Conservation (phyloP, 1,140 invertebrate species). For the Bombus sibiricus region DNA sequence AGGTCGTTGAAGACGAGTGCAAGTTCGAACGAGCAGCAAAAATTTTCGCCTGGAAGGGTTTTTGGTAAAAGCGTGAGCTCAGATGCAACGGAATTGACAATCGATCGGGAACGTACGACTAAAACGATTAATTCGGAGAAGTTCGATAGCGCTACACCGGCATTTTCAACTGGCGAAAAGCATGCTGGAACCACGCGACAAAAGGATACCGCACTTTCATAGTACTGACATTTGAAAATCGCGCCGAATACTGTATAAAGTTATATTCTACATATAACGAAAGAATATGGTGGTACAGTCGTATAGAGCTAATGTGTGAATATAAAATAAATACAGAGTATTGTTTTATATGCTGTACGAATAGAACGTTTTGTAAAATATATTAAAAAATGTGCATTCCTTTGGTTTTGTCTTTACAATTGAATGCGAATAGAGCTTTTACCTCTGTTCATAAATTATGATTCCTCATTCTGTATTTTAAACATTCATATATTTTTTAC, state of each 20-base stretch:
- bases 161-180: slow-evolving; percentile 32
- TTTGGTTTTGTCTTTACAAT: slow-evolving; percentile 10
- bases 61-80: slow-evolving; percentile 73
- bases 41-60: slow-evolving; percentile 65
- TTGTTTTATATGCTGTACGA: slow-evolving; percentile 84
- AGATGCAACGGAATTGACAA: slow-evolving; percentile 74
- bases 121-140: slow-evolving; percentile 72
- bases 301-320: slow-evolving; percentile 82
- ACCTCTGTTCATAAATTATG: neutral
- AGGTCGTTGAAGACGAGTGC: slow-evolving; percentile 31
- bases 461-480: neutral
- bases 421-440: neutral
- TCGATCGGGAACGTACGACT: slow-evolving; percentile 69
- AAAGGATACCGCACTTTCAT: slow-evolving; percentile 74
- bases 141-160: slow-evolving; percentile 65
- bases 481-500: too few species aligned
- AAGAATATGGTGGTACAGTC: slow-evolving; percentile 77
- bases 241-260: slow-evolving; percentile 80
- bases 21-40: slow-evolving; percentile 61
- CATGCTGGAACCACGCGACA: slow-evolving; percentile 53
- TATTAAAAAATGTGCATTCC: slow-evolving; percentile 75
- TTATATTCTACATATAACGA: slow-evolving; percentile 75
- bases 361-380: slow-evolving; percentile 83
- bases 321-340: slow-evolving; percentile 82
- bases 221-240: slow-evolving; percentile 71